Evolutionary conservation across 2,888 invertebrate genomes (phyloP), one percentile per base, ranked within the genome.

Genomic region (Zhuqinia jingwanae): DNA sequence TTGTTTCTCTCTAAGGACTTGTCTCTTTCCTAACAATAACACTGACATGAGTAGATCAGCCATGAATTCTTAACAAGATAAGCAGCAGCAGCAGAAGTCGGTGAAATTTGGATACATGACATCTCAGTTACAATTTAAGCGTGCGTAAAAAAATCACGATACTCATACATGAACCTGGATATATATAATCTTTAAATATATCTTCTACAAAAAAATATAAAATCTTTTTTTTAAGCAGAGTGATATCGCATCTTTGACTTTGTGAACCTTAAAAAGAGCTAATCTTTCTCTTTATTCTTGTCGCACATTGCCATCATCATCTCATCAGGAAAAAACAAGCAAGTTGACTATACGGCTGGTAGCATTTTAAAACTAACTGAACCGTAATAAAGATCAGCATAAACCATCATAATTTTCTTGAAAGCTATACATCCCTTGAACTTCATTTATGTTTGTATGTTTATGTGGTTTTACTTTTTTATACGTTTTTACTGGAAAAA

Each of bases 71-170:
- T 63, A 63, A 63, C 63, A 63, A 63, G 63, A 5, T 25, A 58
- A 58, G 58, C 2, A 58, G 58, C 20, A 53, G 27, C 3, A 58
- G 8, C 3, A 36, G 36, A 36, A 36, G 58, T 30, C 5, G 27
- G 30, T 30, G 63, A 63, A 63, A 5, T 63, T 63, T 27, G 56
- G 80, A 53, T 70, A 80, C 68, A 70, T 70, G 80, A 80, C 68
- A 80, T 79, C 79, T 79, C 79, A 50, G 50, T 79, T 79, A 79
- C 79, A 79, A 20, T 68, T 79, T 79, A 79, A 79, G 79, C 22
- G 79, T 65, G 79, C 79, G 68, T 68, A 53, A 45, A 60, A 36
- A 36, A 36, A 36, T 8, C 36, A 36, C n/a, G n/a, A n/a, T n/a
- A n/a, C n/a, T n/a, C n/a, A n/a, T n/a, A n/a, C n/a, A 8, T 36